Conservation (phyloP, 37 sponge, comb jelly and placozoan species). For the Spongilla lacustris region DNA sequence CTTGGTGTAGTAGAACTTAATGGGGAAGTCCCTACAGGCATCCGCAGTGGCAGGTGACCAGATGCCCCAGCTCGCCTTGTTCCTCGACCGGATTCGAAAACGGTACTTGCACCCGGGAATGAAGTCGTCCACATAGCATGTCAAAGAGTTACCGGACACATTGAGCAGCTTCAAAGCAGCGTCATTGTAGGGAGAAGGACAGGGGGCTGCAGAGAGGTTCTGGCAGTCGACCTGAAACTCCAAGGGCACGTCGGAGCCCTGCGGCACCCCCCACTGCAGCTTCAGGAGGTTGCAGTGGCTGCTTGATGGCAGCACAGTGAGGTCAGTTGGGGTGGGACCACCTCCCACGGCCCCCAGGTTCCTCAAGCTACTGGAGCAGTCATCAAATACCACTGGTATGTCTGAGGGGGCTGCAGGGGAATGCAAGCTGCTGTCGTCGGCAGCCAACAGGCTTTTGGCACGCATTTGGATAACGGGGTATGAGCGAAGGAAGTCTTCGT, state of each 20-base stretch:
- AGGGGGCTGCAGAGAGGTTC: conserved; percentile 14
- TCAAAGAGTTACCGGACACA: conserved; percentile 35
- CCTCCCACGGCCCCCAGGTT: conserved; percentile 74
- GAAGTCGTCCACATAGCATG: conserved; percentile 35
- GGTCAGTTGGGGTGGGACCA: conserved; percentile 57
- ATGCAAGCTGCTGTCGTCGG: conserved; percentile 43
- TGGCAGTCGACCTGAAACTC: conserved; percentile 67
- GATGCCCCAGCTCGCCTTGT: conserved; percentile 78
- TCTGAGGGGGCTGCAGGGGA: conserved; percentile 34
- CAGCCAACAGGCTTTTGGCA: conserved; percentile 25
- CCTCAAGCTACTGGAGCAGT: background rate
- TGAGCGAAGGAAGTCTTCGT: conserved; percentile 50
- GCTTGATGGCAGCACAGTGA: conserved; percentile 9
- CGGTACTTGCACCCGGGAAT: conserved; percentile 60
- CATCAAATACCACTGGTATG: conserved; percentile 36
- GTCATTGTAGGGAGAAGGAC: conserved; percentile 13
- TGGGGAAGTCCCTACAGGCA: conserved; percentile 53
- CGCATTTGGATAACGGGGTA: conserved; percentile 6
- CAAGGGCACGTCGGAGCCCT: background rate
- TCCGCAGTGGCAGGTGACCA: conserved; percentile 58
- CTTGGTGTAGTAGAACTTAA: conserved; percentile 31
- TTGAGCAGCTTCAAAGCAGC: conserved; percentile 19
- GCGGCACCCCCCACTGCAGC: conserved; percentile 53
- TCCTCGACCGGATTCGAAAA: conserved; percentile 65
- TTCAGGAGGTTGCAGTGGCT: conserved; percentile 30